Evolutionary conservation across 2,113 vertebrate species (phyloP).

Genomic region (Oophaga pumilio): DNA sequence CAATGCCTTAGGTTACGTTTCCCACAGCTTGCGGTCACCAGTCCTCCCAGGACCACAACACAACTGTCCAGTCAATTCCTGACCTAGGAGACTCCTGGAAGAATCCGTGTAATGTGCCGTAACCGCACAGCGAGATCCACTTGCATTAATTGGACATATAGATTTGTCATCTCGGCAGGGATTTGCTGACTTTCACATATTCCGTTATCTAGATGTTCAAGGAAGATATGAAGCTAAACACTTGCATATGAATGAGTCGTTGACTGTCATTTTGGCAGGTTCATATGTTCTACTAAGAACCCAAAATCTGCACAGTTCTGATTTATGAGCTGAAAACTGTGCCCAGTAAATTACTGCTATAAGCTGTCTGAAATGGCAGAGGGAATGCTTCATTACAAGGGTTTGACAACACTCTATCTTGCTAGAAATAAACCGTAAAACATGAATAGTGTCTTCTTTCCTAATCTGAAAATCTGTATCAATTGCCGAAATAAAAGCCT

Average conservation of each 20-base stretch:
- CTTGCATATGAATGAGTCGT: constrained; percentile 13
- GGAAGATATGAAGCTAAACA: not conserved
- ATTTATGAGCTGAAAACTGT: not conserved
- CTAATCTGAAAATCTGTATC: not conserved
- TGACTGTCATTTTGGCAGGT: constrained; percentile 33
- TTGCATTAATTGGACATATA: not conserved
- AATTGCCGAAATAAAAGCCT: not conserved
- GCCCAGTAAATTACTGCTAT: constrained; percentile 7
- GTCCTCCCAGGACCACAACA: not conserved
- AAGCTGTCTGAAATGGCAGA: not conserved
- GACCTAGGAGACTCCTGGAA: not conserved
- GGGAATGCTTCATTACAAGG: constrained; percentile 13
- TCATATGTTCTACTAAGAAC: not conserved
- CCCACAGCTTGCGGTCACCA: not conserved
- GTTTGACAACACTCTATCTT: not conserved
- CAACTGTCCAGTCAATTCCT: not conserved
- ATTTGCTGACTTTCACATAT: not conserved
- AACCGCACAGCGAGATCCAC: not conserved
- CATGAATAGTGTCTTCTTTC: not conserved
- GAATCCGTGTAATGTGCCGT: not conserved
- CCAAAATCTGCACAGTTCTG: constrained; percentile 6
- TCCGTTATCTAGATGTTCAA: not conserved
- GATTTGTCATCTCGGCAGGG: not conserved
- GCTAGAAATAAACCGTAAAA: not conserved
- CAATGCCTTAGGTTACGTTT: not conserved